Base-by-base conservation (phyloP, 1,140 invertebrate genomes). In the Nautilus pompilius region DNA sequence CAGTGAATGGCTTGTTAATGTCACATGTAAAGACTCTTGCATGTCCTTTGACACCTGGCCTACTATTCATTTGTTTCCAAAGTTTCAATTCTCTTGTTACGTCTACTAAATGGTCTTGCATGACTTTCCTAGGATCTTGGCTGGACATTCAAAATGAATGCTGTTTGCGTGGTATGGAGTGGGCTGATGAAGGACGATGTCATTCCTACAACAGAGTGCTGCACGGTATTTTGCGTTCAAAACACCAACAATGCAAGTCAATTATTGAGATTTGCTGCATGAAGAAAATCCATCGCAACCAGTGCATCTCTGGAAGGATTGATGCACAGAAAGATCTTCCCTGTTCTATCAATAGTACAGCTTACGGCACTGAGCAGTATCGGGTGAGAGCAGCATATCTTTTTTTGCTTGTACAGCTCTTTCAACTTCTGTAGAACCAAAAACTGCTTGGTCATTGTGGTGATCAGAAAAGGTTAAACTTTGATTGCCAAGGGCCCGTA, bases 251-350 rank as follows among this genome's bases (percentile, higher is more conserved):
- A n/a, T 79, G 77, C 66, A 33, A 61, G 13, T 49, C 69, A 10
- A 66, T 80, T 15, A 49, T 78, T 1, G 66, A 75, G 65, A 69
- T 81, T 28, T 81, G 80, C 64, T 81, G 80, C 58, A 71, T 79
- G 46, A 77, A 80, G 58, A 69, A 76, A 33, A 72, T 71, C 54
- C 76, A 77, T 45, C 54, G 68, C 8, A 54, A 70, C 22, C 72
- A 74, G 49, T 81, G 80, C 63, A 62, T 70, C 33, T 54, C 55
- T 30, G 79, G 79, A 13, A 76, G 76, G 64, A 51, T 62, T 26
- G 73, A 73, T 26, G 78, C 77, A 20, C 51, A 68, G 5, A 67
- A 71, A 8, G 59, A 64, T 13, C 60, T 66, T 56, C 55, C 70
- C 20, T 81, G 80, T 70, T 67, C 70, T 24, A 68, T 76, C 0